These are phyloP conservation scores for Lissocephala sabroskyi DNA, from an alignment of 2,888 invertebrate genomes.

Conservation along the genomic window DNA sequence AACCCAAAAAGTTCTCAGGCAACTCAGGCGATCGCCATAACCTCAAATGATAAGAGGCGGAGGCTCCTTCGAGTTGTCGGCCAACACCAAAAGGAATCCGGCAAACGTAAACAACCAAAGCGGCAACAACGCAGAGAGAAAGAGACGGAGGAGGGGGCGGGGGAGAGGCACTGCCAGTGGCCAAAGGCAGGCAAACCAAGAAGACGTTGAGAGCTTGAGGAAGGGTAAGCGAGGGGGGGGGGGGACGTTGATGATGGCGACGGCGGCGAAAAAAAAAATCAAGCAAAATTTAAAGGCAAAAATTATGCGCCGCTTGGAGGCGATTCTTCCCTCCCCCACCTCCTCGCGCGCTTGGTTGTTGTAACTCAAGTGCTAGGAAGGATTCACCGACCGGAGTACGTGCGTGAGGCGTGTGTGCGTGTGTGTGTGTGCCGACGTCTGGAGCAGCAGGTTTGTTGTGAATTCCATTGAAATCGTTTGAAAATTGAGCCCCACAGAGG, in stretches of 20 bases:
- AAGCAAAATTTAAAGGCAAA: constrained; percentile 7
- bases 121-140: constrained; percentile 6
- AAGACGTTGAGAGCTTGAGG: too few species aligned
- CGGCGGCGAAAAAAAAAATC: background rate
- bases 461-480: constrained; percentile 60
- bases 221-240: constrained; percentile 4
- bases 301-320: constrained; percentile 28
- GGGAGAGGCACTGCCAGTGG: background rate
- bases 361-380: constrained; percentile 27
- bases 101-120: constrained; percentile 49
- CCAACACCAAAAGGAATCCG: constrained; percentile 39
- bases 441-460: constrained; percentile 25
- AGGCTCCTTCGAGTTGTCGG: constrained; percentile 22
- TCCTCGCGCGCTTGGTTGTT: constrained; percentile 18
- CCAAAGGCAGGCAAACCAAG: too few species aligned
- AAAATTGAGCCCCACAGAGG: constrained; percentile 39
- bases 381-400: constrained; percentile 9
- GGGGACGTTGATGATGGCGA: constrained; percentile 5
- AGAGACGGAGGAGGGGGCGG: background rate
- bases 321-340: constrained; percentile 7
- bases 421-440: constrained; percentile 28
- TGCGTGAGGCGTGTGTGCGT: constrained; percentile 31
- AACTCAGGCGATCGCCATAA: background rate
- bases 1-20: background rate
- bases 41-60: constrained; percentile 31